These are phyloP conservation scores for Basileuterus tristriatus DNA, from an alignment of 2,797 vertebrate genomes.

Conservation along the genomic window DNA sequence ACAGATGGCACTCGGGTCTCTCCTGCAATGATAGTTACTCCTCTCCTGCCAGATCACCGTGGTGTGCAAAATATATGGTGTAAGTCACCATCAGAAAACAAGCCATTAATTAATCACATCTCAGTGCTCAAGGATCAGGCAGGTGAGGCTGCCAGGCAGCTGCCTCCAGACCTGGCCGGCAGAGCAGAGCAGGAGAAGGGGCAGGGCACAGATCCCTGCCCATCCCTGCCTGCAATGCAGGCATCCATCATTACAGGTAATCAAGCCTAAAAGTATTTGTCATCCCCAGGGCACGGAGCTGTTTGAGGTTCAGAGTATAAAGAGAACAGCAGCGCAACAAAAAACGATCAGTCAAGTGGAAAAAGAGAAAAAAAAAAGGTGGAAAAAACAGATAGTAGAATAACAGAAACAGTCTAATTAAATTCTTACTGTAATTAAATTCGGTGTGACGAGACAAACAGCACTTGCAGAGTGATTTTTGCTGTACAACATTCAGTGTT, in stretches of 20 bases:
- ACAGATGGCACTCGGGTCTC: slow-evolving; percentile 38
- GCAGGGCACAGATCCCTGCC: background rate
- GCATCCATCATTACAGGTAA: slow-evolving; percentile 46
- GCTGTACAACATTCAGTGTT: accelerated
- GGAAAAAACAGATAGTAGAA: background rate
- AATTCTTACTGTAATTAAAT: slow-evolving; percentile 32
- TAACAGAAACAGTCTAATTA: slow-evolving; percentile 26
- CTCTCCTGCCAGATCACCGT: background rate
- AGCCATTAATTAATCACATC: slow-evolving; percentile 54
- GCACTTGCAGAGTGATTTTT: background rate
- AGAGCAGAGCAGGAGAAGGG: background rate
- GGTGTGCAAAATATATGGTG: slow-evolving; percentile 8
- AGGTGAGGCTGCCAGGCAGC: background rate
- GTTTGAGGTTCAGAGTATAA: slow-evolving; percentile 38
- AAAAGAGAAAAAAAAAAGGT: background rate
- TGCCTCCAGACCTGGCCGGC: background rate
- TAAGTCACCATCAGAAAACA: slow-evolving; percentile 38
- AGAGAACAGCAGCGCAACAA: slow-evolving; percentile 33
- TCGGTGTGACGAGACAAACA: slow-evolving; percentile 1
- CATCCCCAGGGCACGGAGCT: slow-evolving; percentile 19
- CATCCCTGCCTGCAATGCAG: background rate
- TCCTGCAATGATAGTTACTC: slow-evolving; percentile 9
- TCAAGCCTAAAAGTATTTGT: slow-evolving; percentile 49
- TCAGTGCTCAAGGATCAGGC: background rate
- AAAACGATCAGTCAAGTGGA: slow-evolving; percentile 31